Evolutionary conservation across 23 tunicate species (phyloP).

Genomic region (Styela clava): DNA sequence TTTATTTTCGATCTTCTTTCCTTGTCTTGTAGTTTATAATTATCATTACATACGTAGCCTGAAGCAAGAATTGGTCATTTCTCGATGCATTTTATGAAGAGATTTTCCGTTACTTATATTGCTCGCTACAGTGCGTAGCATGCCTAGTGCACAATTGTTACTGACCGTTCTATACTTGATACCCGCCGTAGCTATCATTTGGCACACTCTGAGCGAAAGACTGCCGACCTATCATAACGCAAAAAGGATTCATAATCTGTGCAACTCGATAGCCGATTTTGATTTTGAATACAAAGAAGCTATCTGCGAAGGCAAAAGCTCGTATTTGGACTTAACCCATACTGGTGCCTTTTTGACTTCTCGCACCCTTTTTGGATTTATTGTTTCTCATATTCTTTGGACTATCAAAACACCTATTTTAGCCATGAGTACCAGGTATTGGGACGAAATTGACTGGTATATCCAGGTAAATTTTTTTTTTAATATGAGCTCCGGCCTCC

Average conservation of each 20-base stretch:
- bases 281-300: neutral
- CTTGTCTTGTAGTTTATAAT: neutral
- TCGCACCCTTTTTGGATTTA: neutral
- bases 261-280: neutral
- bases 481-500: too few relatives aligned
- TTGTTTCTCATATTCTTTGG: neutral
- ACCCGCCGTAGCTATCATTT: constrained; percentile 11
- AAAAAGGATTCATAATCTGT: neutral
- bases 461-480: constrained; percentile 64
- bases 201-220: constrained; percentile 19
- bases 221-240: neutral
- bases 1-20: neutral
- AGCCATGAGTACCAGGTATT: constrained; percentile 68
- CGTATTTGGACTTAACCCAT: neutral
- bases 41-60: neutral
- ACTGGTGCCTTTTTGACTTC: neutral
- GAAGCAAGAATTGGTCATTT: neutral
- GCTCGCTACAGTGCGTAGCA: constrained; percentile 24
- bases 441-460: constrained; percentile 95
- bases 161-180: constrained; percentile 11
- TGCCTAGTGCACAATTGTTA: constrained; percentile 14
- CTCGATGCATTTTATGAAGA: neutral
- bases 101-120: neutral
- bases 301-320: neutral
- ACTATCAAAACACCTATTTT: neutral